Base-by-base conservation (phyloP, 2,797 vertebrate species). In the Eptatretus atami region DNA sequence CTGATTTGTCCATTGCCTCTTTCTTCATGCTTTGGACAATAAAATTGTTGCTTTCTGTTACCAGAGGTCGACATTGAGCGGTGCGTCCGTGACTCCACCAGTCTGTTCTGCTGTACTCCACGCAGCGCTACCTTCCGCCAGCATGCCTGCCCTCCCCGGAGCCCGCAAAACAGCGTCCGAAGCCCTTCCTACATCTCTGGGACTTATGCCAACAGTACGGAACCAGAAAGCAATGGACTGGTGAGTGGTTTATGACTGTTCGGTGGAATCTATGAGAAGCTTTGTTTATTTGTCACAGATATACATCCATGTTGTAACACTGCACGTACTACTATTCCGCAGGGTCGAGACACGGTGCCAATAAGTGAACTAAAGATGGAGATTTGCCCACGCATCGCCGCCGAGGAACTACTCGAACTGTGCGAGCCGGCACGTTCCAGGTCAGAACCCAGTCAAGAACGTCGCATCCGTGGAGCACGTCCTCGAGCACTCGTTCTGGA, bases 31-130 rank as follows among this genome's bases (percentile, higher is more conserved):
- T 44, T 44, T 44, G 6, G 31, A 44, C 31, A 44, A 44, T 44
- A 44, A 44, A 44, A 44, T 44, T 44, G 31, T 44, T 44, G 31
- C 31, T 44, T 44, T 44, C 31, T 44, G 15, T 66, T 1, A 61
- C 13, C 71, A 94, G 92, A 98, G 76, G 90, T 98, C 10, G 88
- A 98, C 65, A 98, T 96, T 53, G 86, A 98, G 63, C 82, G 84
- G 12, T 98, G 92, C 52, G 92, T 98, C 12, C 80, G 80, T n/a
- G 87, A 98, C 72, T 98, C 92, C 1, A 84, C 94, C 75, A 86
- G 71, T 74, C 79, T 96, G 54, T 98, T 98, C 70, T 83, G 83
- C 72, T 94, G 87, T 83, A 90, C 82, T 2, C 88, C 88, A 0
- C 92, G 84, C 74, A 96, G 88, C 6, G 81, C 86, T 14, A 98